phyloP scores from a whole-genome alignment of 2,888 invertebrate genomes.

The Dusona sp. region DNA sequence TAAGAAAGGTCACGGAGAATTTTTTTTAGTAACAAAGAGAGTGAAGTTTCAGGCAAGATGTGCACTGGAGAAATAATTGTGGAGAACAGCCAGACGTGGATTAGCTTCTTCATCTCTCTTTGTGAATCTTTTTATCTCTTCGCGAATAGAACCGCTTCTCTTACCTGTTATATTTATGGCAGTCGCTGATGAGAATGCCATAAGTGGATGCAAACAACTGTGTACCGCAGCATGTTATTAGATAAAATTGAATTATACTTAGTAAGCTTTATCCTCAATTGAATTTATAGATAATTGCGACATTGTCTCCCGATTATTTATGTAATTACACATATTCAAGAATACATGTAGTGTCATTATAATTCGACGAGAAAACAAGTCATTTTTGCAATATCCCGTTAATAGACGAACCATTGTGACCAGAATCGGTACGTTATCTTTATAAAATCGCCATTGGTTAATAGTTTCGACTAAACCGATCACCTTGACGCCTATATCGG shows the following conservation, averaged over 20 bases:
- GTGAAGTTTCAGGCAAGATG: constrained; percentile 25
- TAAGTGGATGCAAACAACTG: not conserved
- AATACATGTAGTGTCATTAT: not conserved
- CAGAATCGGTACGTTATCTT: not conserved
- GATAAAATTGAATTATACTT: not conserved
- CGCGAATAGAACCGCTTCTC: constrained; percentile 37
- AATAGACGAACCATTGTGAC: constrained; percentile 2
- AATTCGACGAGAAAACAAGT: not conserved
- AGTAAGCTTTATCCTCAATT: not conserved
- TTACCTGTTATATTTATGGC: constrained; percentile 18
- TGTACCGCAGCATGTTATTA: not conserved
- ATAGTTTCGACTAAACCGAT: constrained; percentile 25
- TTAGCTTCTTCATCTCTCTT: constrained; percentile 52
- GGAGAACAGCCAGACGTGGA: constrained; percentile 17
- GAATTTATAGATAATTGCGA: not conserved
- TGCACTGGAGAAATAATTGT: constrained; percentile 26
- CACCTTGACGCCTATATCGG: constrained; percentile 36
- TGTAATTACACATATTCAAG: not conserved
- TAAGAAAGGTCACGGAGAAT: constrained; percentile 41
- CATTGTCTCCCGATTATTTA: not conserved
- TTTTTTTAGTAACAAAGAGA: constrained; percentile 40
- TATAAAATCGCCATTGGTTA: constrained; percentile 34
- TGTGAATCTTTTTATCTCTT: constrained; percentile 24
- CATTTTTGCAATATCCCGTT: not conserved
- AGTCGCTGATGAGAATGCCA: constrained; percentile 6